Percentiles rank a stretch among this genome's conserved stretches.
Evolutionary conservation across 2,113 vertebrate species (phyloP).

Genomic region (Sylvia atricapilla): DNA sequence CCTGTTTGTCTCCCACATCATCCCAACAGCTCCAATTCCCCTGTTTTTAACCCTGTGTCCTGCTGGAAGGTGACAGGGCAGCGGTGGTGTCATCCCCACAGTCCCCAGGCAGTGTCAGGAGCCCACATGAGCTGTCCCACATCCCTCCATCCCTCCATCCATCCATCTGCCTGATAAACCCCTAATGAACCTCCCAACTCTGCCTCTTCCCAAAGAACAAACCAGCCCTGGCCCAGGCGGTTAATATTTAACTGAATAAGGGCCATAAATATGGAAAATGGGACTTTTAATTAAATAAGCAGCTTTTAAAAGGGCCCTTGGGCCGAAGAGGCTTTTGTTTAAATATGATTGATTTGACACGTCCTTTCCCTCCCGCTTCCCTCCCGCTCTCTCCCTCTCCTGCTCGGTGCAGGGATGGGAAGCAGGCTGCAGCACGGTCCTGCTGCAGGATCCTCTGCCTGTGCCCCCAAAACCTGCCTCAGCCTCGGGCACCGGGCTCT

Average conservation of each 20-base stretch:
- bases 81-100: accelerated
- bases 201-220: slow-evolving; percentile 72
- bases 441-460: background rate
- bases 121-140: background rate
- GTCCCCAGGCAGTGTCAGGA: accelerated
- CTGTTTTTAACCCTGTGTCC: background rate
- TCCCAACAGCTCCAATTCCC: background rate
- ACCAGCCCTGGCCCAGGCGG: slow-evolving; percentile 80
- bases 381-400: background rate
- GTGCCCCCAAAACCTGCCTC: background rate
- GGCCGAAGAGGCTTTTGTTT: slow-evolving; percentile 93
- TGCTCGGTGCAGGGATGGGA: background rate
- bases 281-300: slow-evolving; percentile 99
- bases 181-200: slow-evolving; percentile 71
- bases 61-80: background rate
- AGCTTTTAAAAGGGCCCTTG: slow-evolving; percentile 96
- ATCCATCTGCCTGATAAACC: slow-evolving; percentile 37
- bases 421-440: background rate
- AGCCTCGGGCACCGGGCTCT: background rate
- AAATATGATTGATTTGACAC: slow-evolving; percentile 98
- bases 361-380: slow-evolving; percentile 72
- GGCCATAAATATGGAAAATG: slow-evolving; percentile 97
- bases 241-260: slow-evolving; percentile 95
- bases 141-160: background rate
- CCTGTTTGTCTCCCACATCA: accelerated